Evolutionary conservation across 2,888 invertebrate genomes (phyloP), one percentile per base, ranked within the genome.

Genomic region (Plebejus anna): DNA sequence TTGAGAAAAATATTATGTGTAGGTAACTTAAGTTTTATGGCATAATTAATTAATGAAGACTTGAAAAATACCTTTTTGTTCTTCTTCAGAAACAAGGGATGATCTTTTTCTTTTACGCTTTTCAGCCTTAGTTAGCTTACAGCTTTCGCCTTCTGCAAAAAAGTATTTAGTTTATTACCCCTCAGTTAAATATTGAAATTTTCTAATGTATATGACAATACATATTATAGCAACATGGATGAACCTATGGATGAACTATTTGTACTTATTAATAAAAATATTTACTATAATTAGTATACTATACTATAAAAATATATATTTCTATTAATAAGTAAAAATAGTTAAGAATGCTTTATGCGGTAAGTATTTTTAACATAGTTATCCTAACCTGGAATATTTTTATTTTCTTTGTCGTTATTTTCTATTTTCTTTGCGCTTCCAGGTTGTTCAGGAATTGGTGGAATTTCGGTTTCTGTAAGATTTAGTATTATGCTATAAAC

Each of bases 91-190:
- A 55, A 51, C 32, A 7, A 28, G 22, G 1, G 51, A 16, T 51
- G 73, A 73, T 32, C 28, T 73, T 11, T 73, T 73, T 51, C 73
- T 73, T 73, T 73, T 73, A 55, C 73, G 73, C 7, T 73, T 73
- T 73, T 55, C 22, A 13, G 13, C 51, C 28, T 73, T 73, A 51
- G 16, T 28, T 32, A 51, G 47, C 28, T 72, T 72, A 47, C 7
- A 2, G 66, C 66, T 66, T 66, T 36, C 66, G 28, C 32, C 32
- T 36, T 66, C 66, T 66, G 66, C 13, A 4, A 66, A 66, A 66
- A 66, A 66, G 66, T 66, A 36, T 42, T 42, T 42, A 6, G 5
- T 16, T 16, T 55, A 47, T 3, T 47, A 11, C 2, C 47, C 47
- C 47, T 47, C 11, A 3, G 55, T 55, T 16, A 55, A 55, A 16